Percentiles rank a stretch among this genome's conserved stretches.
phyloP scores from a whole-genome alignment of 1,140 invertebrate genomes.

The Brachionus koreanus region DNA sequence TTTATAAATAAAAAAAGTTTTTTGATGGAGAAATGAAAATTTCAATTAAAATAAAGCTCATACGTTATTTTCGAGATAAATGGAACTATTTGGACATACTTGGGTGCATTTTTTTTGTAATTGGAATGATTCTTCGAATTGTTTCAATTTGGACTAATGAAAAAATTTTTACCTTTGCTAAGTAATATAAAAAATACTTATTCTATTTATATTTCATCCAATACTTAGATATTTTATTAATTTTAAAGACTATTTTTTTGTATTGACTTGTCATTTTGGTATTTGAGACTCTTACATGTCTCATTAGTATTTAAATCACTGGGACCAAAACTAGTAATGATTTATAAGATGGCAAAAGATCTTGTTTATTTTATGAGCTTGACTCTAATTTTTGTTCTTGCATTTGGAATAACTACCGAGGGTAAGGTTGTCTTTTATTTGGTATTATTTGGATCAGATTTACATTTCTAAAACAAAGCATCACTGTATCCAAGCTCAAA shows the following conservation, averaged over 20 bases:
- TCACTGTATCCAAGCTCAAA: constrained; percentile 52
- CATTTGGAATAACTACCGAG: constrained; percentile 40
- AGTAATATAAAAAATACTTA: neutral
- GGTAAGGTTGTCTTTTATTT: neutral
- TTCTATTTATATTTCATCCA: no score
- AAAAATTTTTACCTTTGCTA: neutral
- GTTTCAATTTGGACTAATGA: neutral
- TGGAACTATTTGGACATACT: constrained; percentile 40
- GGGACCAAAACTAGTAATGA: constrained; percentile 39
- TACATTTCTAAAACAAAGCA: constrained; percentile 39
- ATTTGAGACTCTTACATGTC: constrained; percentile 9
- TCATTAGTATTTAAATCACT: constrained; percentile 32
- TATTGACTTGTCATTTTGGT: constrained; percentile 38
- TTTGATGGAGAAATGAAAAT: constrained; percentile 6
- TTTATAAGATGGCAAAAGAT: constrained; percentile 36
- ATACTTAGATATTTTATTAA: neutral
- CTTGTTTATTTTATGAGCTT: constrained; percentile 18
- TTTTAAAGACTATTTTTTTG: constrained; percentile 1
- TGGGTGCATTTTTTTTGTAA: constrained; percentile 26
- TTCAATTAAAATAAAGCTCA: neutral
- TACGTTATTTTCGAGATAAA: constrained; percentile 33
- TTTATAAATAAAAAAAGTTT: no score
- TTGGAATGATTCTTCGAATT: neutral
- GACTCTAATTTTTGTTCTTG: neutral
- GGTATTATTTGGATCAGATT: neutral